These are phyloP conservation scores for Pseudotriccus pelzelni DNA, from an alignment of 2,797 vertebrate genomes.

Conservation along the genomic window DNA sequence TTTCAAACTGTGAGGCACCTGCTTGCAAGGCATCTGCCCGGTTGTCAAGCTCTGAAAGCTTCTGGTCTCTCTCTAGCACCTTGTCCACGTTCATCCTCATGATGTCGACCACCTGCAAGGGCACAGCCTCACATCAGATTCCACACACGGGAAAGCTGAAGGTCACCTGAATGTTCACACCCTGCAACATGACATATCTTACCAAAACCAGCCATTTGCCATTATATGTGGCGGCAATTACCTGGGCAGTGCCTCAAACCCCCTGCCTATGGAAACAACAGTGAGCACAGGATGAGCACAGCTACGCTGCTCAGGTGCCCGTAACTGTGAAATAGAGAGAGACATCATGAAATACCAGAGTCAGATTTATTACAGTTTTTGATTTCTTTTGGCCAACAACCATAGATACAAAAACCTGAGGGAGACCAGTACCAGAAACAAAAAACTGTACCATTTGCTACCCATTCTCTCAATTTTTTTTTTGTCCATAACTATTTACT, in stretches of 20 bases:
- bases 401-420: neutral
- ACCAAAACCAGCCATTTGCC: neutral
- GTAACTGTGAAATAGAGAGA: neutral
- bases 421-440: neutral
- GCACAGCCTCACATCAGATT: neutral
- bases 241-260: neutral
- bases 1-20: conserved; percentile 78
- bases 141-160: neutral
- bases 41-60: conserved; percentile 75
- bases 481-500: neutral
- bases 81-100: conserved; percentile 78
- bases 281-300: neutral
- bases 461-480: neutral
- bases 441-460: neutral
- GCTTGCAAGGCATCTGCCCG: conserved; percentile 76
- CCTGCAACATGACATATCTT: neutral
- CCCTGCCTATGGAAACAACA: neutral
- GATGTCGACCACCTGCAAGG: conserved; percentile 74
- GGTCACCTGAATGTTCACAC: fast-evolving
- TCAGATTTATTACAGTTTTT: neutral
- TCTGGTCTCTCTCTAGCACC: conserved; percentile 76
- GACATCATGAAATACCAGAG: neutral
- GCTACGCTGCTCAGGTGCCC: neutral
- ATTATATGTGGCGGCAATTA: neutral
- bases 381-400: neutral